Evolutionary conservation across 2,113 vertebrate genomes (phyloP).

Genomic region (Canis aureus): DNA sequence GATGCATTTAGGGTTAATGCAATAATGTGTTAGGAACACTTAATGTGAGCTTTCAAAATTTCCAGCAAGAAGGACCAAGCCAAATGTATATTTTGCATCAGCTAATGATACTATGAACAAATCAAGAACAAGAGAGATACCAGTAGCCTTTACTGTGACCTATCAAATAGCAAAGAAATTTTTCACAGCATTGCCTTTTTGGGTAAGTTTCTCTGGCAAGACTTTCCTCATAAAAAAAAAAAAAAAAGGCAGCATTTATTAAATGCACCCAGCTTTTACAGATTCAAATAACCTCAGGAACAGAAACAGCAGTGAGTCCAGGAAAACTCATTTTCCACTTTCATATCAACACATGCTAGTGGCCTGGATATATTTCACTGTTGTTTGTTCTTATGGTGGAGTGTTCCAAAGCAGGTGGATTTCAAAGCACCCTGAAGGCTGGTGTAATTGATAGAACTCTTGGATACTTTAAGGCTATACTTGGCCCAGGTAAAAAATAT

Average conservation of each 20-base stretch:
- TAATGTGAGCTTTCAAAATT: neutral
- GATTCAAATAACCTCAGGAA: neutral
- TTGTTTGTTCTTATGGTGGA: neutral
- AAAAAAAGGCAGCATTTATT: neutral
- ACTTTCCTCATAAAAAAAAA: neutral
- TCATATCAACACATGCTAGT: neutral
- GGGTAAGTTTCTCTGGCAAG: neutral
- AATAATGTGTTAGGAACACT: neutral
- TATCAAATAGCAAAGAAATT: neutral
- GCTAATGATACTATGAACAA: neutral
- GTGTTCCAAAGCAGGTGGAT: neutral
- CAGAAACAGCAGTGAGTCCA: neutral
- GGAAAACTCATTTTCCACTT: neutral
- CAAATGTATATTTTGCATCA: neutral
- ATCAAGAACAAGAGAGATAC: neutral
- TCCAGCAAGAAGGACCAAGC: slow-evolving; percentile 12
- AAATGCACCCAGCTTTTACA: neutral
- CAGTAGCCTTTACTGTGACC: neutral
- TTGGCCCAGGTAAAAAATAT: neutral
- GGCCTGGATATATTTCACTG: neutral
- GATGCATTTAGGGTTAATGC: neutral
- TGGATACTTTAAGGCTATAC: neutral
- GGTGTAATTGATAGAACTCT: neutral
- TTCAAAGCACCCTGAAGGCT: neutral
- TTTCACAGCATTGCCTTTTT: neutral